These are phyloP conservation scores for Isurus oxyrinchus DNA, from an alignment of 2,113 vertebrate species.

Conservation along the genomic window DNA sequence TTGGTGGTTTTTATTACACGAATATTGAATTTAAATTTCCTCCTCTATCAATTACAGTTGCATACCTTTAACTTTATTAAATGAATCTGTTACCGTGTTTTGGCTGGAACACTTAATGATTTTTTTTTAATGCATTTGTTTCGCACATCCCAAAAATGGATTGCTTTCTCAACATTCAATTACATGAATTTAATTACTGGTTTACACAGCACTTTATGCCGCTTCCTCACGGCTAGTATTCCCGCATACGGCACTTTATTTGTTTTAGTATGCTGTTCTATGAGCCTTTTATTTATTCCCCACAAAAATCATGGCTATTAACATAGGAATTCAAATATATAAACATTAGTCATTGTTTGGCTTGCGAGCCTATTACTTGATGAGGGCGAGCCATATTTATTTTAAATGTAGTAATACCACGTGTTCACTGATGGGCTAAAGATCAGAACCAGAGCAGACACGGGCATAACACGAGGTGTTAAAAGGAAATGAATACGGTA, in stretches of 20 bases:
- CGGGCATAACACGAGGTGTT: background rate
- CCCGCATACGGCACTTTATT: background rate
- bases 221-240: background rate
- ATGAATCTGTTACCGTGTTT: background rate
- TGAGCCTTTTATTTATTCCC: background rate
- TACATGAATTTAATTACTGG: slow-evolving; percentile 18
- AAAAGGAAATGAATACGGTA: background rate
- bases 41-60: background rate
- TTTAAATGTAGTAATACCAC: background rate
- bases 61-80: background rate
- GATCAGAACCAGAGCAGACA: background rate
- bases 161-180: background rate
- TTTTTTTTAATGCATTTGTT: slow-evolving; percentile 8
- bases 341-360: background rate
- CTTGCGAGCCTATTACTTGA: background rate
- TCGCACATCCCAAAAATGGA: background rate
- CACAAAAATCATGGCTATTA: background rate
- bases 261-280: background rate
- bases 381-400: background rate
- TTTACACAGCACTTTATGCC: background rate
- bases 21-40: background rate
- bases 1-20: background rate
- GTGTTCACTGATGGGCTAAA: background rate
- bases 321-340: background rate
- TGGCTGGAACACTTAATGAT: background rate